Conservation (phyloP, 2,113 vertebrate genomes). For the Triplophysa tibetana region DNA sequence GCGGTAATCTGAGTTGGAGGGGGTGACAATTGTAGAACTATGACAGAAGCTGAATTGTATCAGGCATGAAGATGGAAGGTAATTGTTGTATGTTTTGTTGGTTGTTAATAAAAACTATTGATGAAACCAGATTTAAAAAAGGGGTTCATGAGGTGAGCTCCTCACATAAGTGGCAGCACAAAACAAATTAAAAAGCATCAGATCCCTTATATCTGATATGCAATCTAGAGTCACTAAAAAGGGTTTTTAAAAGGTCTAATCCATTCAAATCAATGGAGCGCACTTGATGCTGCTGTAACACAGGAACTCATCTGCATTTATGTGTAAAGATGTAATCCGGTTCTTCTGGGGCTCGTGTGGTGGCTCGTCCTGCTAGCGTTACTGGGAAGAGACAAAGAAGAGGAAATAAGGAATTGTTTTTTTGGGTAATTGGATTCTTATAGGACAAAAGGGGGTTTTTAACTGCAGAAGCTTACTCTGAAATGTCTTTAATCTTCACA, state of each 20-base stretch:
- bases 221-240: not conserved
- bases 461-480: constrained; percentile 27
- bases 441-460: constrained; percentile 40
- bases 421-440: constrained; percentile 47
- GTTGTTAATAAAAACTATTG: too few species aligned
- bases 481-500: constrained; percentile 38
- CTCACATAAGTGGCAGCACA: too few species aligned
- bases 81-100: too few species aligned
- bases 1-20: too few species aligned
- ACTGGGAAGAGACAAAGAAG: constrained; percentile 33
- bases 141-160: too few species aligned
- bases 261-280: not conserved
- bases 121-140: too few species aligned
- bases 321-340: constrained; percentile 11
- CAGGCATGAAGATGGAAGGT: too few species aligned
- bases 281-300: not conserved
- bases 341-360: not conserved
- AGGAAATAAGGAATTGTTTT: constrained; percentile 20
- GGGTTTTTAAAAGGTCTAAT: not conserved
- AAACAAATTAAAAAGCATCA: too few species aligned
- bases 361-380: not conserved
- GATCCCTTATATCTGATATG: too few species aligned
- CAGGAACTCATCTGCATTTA: not conserved
- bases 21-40: too few species aligned
- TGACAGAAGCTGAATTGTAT: too few species aligned